Base-by-base conservation (phyloP, 2,888 invertebrate genomes). In the Calameuta pallipes region DNA sequence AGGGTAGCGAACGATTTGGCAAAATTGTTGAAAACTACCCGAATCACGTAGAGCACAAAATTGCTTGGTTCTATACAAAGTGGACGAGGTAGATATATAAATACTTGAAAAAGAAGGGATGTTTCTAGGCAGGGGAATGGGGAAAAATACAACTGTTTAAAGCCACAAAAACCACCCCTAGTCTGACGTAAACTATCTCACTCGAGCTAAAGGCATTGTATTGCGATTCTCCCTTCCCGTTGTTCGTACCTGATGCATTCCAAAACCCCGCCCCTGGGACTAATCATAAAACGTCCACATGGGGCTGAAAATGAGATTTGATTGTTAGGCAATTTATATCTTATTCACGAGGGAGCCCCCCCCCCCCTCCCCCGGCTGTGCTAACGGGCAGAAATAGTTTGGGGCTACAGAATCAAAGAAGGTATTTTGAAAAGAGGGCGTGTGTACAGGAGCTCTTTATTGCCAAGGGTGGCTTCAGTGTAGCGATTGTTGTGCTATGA, bases 311-410 rank as follows among this genome's bases (percentile, higher is more conserved):
- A 78, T 73, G 78, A 78, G 75, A 74, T 82, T 82, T 80, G 79
- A 83, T 82, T 82, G 82, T 82, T 80, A 75, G 80, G 78, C 82
- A 83, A 83, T 83, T 82, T 83, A 81, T 78, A 77, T 82, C 80
- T 80, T 75, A 82, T 83, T 83, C 80, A 74, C 69, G 15, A 35
- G 56, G 56, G 13, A 15, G 73, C 1, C 33, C 33, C 4, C 33
- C 33, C 33, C 33, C 33, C 4, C 33, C 33, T 3, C 33, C 3
- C 33, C 4, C 33, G 71, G 23, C 30, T 36, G 73, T 33, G 36
- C 23, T 68, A 35, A 35, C n/a, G 69, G 36, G 68, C 36, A 68
- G 35, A 56, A 56, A 15, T 56, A 23, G 23, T 41, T 56, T 23
- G 56, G 56, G 56, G 56, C 36, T 9, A 23, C 2, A 56, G 56